Conservation (phyloP, 2,888 invertebrate species). For the Linnaemya tessellans region DNA sequence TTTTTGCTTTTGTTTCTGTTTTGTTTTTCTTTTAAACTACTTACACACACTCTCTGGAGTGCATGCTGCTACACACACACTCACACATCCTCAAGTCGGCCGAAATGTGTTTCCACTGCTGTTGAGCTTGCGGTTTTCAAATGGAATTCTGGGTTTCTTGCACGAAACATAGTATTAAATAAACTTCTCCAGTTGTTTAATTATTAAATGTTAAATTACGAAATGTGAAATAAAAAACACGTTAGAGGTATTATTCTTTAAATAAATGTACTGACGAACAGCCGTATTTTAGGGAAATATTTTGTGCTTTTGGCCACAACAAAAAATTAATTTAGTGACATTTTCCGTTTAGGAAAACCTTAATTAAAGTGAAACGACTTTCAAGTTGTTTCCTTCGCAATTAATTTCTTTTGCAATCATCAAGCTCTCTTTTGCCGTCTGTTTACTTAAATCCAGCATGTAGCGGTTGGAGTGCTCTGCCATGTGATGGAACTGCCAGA, state of each 20-base stretch:
- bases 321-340: background rate
- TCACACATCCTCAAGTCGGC: background rate
- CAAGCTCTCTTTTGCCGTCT: background rate
- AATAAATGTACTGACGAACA: background rate
- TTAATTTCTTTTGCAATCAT: background rate
- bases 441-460: background rate
- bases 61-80: background rate
- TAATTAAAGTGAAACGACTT: background rate
- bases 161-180: background rate
- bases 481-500: background rate
- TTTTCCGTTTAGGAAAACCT: background rate
- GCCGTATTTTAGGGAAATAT: no score
- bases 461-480: background rate
- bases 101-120: background rate
- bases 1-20: no score
- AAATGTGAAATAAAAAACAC: background rate
- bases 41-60: background rate
- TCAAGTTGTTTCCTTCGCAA: no score
- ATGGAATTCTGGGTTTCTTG: background rate
- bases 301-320: background rate
- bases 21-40: conserved; percentile 11
- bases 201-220: conserved; percentile 31
- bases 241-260: background rate
- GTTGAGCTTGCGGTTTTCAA: conserved; percentile 31
- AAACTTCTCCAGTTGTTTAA: conserved; percentile 23